phyloP scores from a whole-genome alignment of 2,797 vertebrate genomes.

The Mycteria americana region DNA sequence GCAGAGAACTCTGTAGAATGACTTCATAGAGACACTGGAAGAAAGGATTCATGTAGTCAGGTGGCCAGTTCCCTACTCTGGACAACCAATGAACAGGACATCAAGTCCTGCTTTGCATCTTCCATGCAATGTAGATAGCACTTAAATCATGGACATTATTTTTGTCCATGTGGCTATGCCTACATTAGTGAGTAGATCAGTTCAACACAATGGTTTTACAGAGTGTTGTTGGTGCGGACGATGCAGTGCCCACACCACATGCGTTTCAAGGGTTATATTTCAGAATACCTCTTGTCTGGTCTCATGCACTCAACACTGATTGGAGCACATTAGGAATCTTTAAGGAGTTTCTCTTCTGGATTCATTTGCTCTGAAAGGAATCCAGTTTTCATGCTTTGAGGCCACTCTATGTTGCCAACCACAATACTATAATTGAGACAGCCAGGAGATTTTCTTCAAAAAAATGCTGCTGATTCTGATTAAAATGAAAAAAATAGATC shows the following conservation, averaged over 20 bases:
- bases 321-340: not conserved
- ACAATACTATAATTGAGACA: not conserved
- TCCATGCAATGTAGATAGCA: not conserved
- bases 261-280: not conserved
- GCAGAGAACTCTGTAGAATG: not conserved
- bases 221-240: not conserved
- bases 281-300: not conserved
- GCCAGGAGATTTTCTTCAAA: not conserved
- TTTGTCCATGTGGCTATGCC: not conserved
- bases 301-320: not conserved
- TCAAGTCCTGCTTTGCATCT: not conserved
- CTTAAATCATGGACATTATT: not conserved
- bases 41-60: not conserved
- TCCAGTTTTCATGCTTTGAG: not conserved
- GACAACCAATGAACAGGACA: not conserved
- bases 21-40: not conserved
- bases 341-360: not conserved
- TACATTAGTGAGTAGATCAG: not conserved
- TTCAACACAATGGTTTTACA: not conserved
- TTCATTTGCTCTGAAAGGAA: not conserved
- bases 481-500: not conserved
- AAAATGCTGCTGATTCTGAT: not conserved
- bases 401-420: not conserved
- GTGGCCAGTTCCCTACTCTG: not conserved
- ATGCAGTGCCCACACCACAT: not conserved